Base-by-base conservation (phyloP, 2,113 vertebrate genomes). In the Lycaon pictus region DNA sequence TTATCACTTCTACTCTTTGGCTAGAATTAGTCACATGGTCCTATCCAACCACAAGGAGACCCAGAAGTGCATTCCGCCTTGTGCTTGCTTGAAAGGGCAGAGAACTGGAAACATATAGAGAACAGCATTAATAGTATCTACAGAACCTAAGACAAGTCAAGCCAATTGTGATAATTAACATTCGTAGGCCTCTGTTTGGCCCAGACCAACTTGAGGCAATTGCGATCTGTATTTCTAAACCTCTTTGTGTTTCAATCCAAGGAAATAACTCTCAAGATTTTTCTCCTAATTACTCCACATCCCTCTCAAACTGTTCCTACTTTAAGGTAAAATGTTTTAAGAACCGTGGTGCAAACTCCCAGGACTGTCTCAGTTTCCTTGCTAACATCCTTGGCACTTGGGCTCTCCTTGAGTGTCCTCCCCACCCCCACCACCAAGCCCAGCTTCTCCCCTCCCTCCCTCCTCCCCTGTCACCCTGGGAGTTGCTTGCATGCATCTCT, bases 211-310 rank as follows among this genome's bases (percentile, higher is more conserved):
- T 43, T 56, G 48, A 79, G 37, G 72, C 63, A 27, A 86, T 16
- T 37, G 69, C n/a, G 87, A 76, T 5, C 15, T 25, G 16, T 20
- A n/a, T 55, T 83, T 96, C 83, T 87, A 63, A 88, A 90, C 86
- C 27, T 69, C 32, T 93, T 83, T 77, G 79, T 63, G 72, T 81
- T 95, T 95, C 76, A 83, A 25, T 82, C 67, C 81, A 80, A 81
- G 35, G 55, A 95, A 95, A 63, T 35, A 4, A 23, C 20, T 88
- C 58, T 77, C 76, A 76, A 55, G 20, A 48, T 92, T 90, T 90
- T 71, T 53, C 62, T 95, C 62, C 83, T 74, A 76, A 77, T 95
- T 48, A 32, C 48, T 63, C 8, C 55, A 51, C 58, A 37, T 63
- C 35, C 20, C 27, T 88, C 22, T 96, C 94, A 69, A 60, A 96